Evolutionary conservation across 2,113 vertebrate species (phyloP).

Genomic region (Heterocephalus glaber): DNA sequence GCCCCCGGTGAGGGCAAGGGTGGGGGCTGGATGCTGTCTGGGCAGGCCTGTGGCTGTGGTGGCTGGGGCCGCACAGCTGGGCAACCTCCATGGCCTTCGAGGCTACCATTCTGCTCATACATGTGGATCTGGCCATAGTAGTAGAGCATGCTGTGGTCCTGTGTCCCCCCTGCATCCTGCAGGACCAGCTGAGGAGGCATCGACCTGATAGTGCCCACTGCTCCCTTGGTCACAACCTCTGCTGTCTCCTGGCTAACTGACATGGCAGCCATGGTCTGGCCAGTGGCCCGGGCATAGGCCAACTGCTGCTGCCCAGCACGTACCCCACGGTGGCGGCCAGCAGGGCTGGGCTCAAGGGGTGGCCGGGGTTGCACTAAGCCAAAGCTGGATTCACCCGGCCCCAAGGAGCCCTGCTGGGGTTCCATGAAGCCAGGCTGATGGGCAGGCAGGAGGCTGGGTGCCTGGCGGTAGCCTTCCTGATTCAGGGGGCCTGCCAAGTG

Average conservation of each 20-base stretch:
- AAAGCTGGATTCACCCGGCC: slow-evolving; percentile 74
- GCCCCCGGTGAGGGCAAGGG: slow-evolving; percentile 92
- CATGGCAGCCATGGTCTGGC: slow-evolving; percentile 80
- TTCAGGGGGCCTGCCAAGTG: slow-evolving; percentile 78
- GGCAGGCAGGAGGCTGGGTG: slow-evolving; percentile 80
- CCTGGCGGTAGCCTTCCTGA: slow-evolving; percentile 85
- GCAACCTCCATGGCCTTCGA: slow-evolving; percentile 85
- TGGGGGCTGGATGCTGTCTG: slow-evolving; percentile 80
- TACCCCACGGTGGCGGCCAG: slow-evolving; percentile 84
- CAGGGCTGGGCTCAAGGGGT: slow-evolving; percentile 88
- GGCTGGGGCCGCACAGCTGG: slow-evolving; percentile 77
- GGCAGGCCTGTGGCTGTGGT: slow-evolving; percentile 73
- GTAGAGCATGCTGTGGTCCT: slow-evolving; percentile 86
- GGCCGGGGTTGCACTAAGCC: slow-evolving; percentile 91
- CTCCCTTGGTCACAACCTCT: slow-evolving; percentile 89
- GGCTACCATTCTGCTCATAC: slow-evolving; percentile 88
- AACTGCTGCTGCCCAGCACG: slow-evolving; percentile 86
- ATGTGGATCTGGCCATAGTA: slow-evolving; percentile 95
- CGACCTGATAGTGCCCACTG: slow-evolving; percentile 73
- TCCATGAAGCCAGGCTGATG: slow-evolving; percentile 85
- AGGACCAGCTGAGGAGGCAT: slow-evolving; percentile 78
- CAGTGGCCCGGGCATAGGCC: slow-evolving; percentile 84
- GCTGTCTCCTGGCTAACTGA: slow-evolving; percentile 83
- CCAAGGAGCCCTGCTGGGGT: slow-evolving; percentile 81
- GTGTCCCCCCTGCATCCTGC: slow-evolving; percentile 73